Evolutionary conservation across 2,797 vertebrate species (phyloP).

Genomic region (Cottoperca gobio): DNA sequence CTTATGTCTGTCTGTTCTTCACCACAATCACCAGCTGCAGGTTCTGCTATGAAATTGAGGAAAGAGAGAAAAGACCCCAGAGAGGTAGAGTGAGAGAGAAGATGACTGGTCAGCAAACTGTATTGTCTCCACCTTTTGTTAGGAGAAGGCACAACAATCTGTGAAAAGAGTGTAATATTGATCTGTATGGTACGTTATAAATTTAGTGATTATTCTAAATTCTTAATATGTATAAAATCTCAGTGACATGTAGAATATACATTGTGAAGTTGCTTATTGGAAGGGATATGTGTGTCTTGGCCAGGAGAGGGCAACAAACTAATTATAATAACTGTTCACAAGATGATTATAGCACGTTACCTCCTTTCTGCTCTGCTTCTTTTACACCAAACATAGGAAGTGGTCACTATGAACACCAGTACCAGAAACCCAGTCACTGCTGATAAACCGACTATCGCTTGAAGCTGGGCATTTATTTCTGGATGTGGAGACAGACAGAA

Average conservation of each 20-base stretch:
- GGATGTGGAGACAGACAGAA: constrained; percentile 14
- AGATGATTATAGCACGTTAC: constrained; percentile 32
- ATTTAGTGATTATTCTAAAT: not conserved
- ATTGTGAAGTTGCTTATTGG: not conserved
- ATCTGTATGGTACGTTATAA: not conserved
- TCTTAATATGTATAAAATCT: not conserved
- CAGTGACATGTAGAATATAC: not conserved
- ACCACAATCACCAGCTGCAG: not conserved
- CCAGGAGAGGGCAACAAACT: not conserved
- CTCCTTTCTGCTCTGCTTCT: constrained; percentile 21
- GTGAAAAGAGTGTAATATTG: not conserved
- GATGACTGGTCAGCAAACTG: not conserved
- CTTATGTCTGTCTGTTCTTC: not conserved
- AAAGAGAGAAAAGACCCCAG: not conserved
- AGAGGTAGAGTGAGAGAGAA: not conserved
- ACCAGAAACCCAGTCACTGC: constrained; percentile 63
- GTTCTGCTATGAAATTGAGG: not conserved
- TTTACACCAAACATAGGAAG: constrained; percentile 32
- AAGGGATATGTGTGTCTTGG: not conserved
- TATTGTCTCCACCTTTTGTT: not conserved
- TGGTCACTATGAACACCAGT: constrained; percentile 42
- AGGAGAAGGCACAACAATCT: not conserved
- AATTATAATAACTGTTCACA: not conserved
- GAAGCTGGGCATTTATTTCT: not conserved
- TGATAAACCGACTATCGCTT: constrained; percentile 49